Conservation (phyloP, 1,140 invertebrate genomes). For the Tetramorium simillimum region DNA sequence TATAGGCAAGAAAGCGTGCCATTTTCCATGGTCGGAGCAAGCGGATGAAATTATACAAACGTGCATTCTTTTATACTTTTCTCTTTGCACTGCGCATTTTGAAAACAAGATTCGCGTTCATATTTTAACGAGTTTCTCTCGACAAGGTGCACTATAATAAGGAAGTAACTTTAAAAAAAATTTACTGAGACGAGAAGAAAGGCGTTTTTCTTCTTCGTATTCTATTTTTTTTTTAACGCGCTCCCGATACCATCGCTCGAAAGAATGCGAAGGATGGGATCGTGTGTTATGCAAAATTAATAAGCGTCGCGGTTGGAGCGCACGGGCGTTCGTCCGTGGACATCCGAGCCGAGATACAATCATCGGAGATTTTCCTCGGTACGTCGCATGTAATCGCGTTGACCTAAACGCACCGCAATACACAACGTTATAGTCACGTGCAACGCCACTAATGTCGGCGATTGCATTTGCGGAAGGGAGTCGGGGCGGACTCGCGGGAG, state of each 20-base stretch:
- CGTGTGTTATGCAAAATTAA: not conserved
- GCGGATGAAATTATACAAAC: conserved; percentile 20
- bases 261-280: not conserved
- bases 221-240: too few relatives aligned
- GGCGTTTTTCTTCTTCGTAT: not conserved
- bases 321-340: not conserved
- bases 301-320: not conserved
- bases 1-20: not conserved
- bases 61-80: not conserved
- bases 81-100: not conserved
- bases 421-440: conserved; percentile 42
- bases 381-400: conserved; percentile 45
- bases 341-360: conserved; percentile 4
- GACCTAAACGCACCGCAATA: conserved; percentile 29
- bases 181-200: not conserved
- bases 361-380: conserved; percentile 41
- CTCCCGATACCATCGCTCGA: not conserved
- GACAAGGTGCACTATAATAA: not conserved
- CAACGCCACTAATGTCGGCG: conserved; percentile 32
- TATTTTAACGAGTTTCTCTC: not conserved
- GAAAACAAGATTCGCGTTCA: not conserved
- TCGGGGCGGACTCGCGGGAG: conserved; percentile 21
- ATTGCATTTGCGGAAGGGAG: conserved; percentile 59
- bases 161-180: not conserved
- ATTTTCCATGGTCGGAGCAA: conserved; percentile 12